Conservation (phyloP, 2,113 vertebrate species). For the Lampris megalopsis region DNA sequence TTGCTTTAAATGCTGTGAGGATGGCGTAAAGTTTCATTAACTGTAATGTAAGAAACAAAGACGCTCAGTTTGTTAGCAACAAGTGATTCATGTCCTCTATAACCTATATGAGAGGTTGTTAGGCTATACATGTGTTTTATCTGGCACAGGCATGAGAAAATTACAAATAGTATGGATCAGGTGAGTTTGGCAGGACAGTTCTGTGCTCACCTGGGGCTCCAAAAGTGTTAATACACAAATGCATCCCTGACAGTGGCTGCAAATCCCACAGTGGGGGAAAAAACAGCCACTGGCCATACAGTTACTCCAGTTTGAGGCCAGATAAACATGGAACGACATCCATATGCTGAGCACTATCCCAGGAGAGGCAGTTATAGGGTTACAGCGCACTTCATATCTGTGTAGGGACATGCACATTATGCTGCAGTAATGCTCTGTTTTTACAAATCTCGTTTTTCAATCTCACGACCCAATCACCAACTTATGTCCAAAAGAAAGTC, state of each 20-base stretch:
- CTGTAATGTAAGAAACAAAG: slow-evolving; percentile 55
- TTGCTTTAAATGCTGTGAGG: neutral
- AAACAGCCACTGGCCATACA: slow-evolving; percentile 21
- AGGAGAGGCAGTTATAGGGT: neutral
- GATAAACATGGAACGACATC: slow-evolving; percentile 1
- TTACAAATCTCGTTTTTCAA: neutral
- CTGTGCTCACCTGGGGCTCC: slow-evolving; percentile 33
- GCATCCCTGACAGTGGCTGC: slow-evolving; percentile 37
- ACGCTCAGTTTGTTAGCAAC: slow-evolving; percentile 43
- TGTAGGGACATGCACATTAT: neutral
- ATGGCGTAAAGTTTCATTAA: slow-evolving; percentile 39
- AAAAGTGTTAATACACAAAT: neutral
- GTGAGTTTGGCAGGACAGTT: slow-evolving; percentile 25
- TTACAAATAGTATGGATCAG: slow-evolving; percentile 12
- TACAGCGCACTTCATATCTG: neutral
- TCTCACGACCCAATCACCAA: neutral
- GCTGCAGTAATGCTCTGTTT: neutral
- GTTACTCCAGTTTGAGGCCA: slow-evolving; percentile 12
- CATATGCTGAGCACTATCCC: slow-evolving; percentile 15
- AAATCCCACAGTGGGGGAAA: slow-evolving; percentile 20
- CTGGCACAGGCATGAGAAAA: slow-evolving; percentile 42
- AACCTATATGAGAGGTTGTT: slow-evolving; percentile 40
- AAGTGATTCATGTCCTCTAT: slow-evolving; percentile 17
- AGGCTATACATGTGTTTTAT: slow-evolving; percentile 36
- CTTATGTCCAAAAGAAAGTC: neutral